Evolutionary conservation across 2,888 invertebrate genomes (phyloP), one percentile per base, ranked within the genome.

Genomic region (Mythimna lalbum): DNA sequence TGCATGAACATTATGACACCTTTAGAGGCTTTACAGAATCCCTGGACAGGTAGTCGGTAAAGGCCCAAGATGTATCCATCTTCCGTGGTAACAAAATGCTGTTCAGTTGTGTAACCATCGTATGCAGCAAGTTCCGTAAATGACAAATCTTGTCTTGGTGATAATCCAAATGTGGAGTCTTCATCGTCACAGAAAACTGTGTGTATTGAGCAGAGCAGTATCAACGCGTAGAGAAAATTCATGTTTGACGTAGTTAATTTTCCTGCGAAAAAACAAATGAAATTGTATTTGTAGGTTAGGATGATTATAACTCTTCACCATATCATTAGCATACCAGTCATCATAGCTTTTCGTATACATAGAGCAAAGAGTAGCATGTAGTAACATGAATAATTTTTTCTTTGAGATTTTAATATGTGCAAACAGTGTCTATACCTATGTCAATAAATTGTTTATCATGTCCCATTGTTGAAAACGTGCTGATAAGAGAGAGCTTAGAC

Each of bases 1-100:
- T 98, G 98, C 89, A 98, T 97, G 82, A 97, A 96, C 66, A 97
- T 96, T 1, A 94, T 97, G 1, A 81, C 61, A 0, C 80, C 84
- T 52, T 82, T 85, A 10, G 69, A 69, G 3, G 61, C 31, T 17
- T 59, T n/a, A 17, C 83, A 82, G 61, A 76, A 78, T 14, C 65
- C 21, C 1, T 67, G 78, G 4, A 76, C 9, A 23, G 76, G 81
- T 39, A 90, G 63, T 19, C 87, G 82, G 66, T 79, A 87, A 9
- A 89, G 7, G 4, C 78, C 69, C n/a, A 90, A 75, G 12, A 87
- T 82, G 56, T 90, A 90, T 23, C 88, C 88, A 60, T 90, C 90
- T 31, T 76, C 57, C 0, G 90, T 90, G 19, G 73, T 84, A 2
- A 89, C 86, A 12, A 55, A 73, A 72, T 90, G 84, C 23, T 47